These are phyloP conservation scores for Drosophila yooni DNA, from an alignment of 2,888 invertebrate species.

Conservation along the genomic window DNA sequence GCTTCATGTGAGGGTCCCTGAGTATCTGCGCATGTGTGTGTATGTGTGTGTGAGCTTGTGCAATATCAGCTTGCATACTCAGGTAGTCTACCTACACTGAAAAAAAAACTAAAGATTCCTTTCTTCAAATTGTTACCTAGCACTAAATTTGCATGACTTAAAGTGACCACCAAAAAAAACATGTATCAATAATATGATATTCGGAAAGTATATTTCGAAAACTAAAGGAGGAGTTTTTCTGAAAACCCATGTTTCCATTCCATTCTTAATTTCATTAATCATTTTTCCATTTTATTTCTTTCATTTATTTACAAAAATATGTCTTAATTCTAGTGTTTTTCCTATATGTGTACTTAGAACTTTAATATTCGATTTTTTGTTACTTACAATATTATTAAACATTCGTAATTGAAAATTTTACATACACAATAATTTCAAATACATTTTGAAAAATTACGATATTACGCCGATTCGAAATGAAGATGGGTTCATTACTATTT, in stretches of 20 bases:
- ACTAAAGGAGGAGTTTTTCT: too few species aligned
- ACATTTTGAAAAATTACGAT: too few species aligned
- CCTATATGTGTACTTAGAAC: too few species aligned
- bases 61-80: slow-evolving; percentile 41
- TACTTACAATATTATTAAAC: too few species aligned
- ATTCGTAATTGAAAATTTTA: too few species aligned
- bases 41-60: slow-evolving; percentile 34
- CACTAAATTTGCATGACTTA: neutral
- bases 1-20: slow-evolving; percentile 53
- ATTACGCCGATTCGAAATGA: too few species aligned
- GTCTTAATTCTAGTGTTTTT: too few species aligned
- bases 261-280: neutral
- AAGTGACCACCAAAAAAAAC: neutral
- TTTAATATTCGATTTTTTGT: neutral
- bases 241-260: neutral
- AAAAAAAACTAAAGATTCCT: neutral
- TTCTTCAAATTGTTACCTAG: neutral
- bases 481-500: too few species aligned
- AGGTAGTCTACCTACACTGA: neutral
- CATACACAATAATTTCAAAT: too few species aligned
- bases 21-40: slow-evolving; percentile 11
- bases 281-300: too few species aligned
- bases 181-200: neutral
- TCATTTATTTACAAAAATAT: neutral
- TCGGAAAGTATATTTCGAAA: neutral